Evolutionary conservation across 2,888 invertebrate genomes (phyloP).

Genomic region (Meghimatium bilineatum): DNA sequence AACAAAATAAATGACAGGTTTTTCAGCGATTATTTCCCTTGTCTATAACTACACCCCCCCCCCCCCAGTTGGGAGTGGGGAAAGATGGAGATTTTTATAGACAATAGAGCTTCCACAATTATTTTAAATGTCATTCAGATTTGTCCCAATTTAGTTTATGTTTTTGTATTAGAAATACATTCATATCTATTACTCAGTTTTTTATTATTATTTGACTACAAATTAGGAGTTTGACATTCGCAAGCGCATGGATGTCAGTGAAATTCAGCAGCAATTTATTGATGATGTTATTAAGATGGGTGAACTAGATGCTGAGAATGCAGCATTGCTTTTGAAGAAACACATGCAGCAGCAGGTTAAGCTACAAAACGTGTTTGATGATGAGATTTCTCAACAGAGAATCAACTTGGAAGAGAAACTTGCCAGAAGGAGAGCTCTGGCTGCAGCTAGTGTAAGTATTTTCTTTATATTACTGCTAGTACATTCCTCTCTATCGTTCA

Average conservation of each 20-base stretch:
- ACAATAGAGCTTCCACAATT: too few species aligned
- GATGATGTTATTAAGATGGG: conserved; percentile 62
- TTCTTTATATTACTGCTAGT: neutral
- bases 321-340: conserved; percentile 73
- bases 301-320: conserved; percentile 65
- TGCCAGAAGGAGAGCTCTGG: conserved; percentile 70
- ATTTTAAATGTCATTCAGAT: neutral
- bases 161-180: too few species aligned
- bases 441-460: conserved; percentile 66
- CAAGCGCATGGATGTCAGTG: conserved; percentile 71
- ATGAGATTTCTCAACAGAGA: conserved; percentile 74
- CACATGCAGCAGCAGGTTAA: conserved; percentile 66
- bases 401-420: conserved; percentile 75
- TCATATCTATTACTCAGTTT: too few species aligned
- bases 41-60: too few species aligned
- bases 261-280: conserved; percentile 66
- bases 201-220: too few species aligned
- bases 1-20: too few species aligned
- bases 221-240: conserved; percentile 72
- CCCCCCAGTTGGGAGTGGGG: too few species aligned
- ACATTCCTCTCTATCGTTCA: neutral
- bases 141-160: too few species aligned
- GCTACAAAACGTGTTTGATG: conserved; percentile 71
- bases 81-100: too few species aligned
- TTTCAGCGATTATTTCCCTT: too few species aligned